phyloP scores from a whole-genome alignment of 2,888 invertebrate genomes.

The Apamea crenata region DNA sequence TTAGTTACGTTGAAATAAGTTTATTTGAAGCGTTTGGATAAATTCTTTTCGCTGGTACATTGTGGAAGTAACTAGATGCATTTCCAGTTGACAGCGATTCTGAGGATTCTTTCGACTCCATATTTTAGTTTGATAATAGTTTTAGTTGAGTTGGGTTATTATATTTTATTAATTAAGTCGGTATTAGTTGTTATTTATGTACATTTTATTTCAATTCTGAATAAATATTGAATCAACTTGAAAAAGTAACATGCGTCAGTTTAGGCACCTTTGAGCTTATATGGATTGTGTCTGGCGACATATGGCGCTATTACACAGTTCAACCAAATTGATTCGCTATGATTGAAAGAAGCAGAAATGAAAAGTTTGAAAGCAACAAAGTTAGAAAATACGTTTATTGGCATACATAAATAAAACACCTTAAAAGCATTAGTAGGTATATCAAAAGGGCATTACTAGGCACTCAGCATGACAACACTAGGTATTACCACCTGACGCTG shows the following conservation, averaged over 20 bases:
- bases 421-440: not conserved
- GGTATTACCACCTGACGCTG: not conserved
- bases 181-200: no score
- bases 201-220: no score
- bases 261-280: not conserved
- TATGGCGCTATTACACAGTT: not conserved
- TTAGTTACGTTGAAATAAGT: not conserved
- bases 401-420: not conserved
- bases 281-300: not conserved
- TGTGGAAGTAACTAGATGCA: not conserved
- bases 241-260: not conserved
- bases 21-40: not conserved
- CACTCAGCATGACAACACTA: not conserved
- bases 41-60: not conserved
- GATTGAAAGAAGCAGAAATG: not conserved
- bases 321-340: not conserved
- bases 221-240: no score
- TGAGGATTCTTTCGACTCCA: no score
- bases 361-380: not conserved
- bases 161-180: no score
- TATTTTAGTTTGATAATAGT: no score
- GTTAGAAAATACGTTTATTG: not conserved
- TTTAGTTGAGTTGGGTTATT: no score
- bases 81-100: no score
- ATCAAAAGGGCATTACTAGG: not conserved